These are phyloP conservation scores for Rhinolophus sinicus DNA, from an alignment of 2,113 vertebrate genomes.

Conservation along the genomic window DNA sequence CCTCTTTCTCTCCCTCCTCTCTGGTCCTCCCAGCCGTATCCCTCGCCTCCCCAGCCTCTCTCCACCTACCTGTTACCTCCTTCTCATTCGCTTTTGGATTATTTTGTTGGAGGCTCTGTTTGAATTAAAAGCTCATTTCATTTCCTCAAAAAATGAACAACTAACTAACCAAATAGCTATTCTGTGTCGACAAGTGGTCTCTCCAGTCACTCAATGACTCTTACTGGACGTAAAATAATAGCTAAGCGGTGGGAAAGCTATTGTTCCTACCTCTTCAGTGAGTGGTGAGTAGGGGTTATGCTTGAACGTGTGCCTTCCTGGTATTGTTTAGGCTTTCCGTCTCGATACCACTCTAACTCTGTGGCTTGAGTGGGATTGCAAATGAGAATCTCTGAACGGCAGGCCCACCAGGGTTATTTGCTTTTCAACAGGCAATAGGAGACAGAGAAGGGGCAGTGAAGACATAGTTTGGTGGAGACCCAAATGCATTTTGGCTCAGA, in stretches of 20 bases:
- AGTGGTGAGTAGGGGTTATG: not conserved
- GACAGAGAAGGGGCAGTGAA: not conserved
- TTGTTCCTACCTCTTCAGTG: not conserved
- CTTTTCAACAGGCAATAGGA: not conserved
- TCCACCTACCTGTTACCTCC: not conserved
- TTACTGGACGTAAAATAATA: not conserved
- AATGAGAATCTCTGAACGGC: not conserved
- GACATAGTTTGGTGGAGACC: not conserved
- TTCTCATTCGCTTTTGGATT: not conserved
- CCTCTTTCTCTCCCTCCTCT: not conserved
- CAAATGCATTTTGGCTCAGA: not conserved
- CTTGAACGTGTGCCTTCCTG: rapidly evolving
- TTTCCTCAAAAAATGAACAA: not conserved
- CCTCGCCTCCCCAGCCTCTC: not conserved
- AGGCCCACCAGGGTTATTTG: not conserved
- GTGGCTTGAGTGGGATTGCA: not conserved
- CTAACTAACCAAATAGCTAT: not conserved
- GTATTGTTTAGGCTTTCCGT: rapidly evolving
- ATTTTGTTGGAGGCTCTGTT: conserved; percentile 1
- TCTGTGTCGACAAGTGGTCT: not conserved
- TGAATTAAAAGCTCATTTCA: conserved; percentile 52
- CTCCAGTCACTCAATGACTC: not conserved
- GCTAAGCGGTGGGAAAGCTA: not conserved
- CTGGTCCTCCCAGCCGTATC: not conserved
- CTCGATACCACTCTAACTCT: not conserved